phyloP scores from a whole-genome alignment of 92 coral and sea anemone genomes.

The Nematostella vectensis region DNA sequence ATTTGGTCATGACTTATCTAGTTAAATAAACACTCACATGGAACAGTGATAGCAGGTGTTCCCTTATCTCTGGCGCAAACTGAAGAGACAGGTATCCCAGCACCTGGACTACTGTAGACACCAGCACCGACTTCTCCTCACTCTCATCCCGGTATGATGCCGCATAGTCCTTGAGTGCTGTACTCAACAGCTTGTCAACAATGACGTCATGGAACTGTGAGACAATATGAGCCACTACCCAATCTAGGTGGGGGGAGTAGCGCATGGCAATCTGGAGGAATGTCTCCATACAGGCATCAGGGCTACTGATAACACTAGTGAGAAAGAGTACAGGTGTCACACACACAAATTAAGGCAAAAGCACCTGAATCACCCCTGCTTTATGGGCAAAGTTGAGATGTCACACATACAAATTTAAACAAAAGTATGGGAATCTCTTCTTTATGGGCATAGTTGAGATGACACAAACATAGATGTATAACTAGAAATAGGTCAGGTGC shows the following conservation, averaged over 20 bases:
- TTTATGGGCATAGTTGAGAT: too few relatives aligned
- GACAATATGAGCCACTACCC: slow-evolving; percentile 98
- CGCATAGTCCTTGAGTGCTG: slow-evolving; percentile 85
- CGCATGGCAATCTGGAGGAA: slow-evolving; percentile 84
- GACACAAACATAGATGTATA: too few relatives aligned
- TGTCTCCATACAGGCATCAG: slow-evolving; percentile 87
- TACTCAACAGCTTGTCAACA: slow-evolving; percentile 70
- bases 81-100: slow-evolving; percentile 77
- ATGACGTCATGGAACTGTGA: slow-evolving; percentile 83
- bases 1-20: too few relatives aligned
- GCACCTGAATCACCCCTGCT: too few relatives aligned
- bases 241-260: slow-evolving; percentile 93
- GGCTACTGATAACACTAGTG: slow-evolving; percentile 36
- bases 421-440: too few relatives aligned
- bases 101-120: slow-evolving; percentile 80
- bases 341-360: not conserved
- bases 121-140: slow-evolving; percentile 64
- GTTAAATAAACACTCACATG: slow-evolving; percentile 67
- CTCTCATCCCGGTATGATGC: slow-evolving; percentile 34
- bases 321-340: too few relatives aligned
- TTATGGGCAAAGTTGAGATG: too few relatives aligned
- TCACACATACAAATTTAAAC: too few relatives aligned
- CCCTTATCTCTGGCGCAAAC: slow-evolving; percentile 79
- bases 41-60: slow-evolving; percentile 63
- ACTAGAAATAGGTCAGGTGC: too few relatives aligned